Conservation (phyloP, 2,888 invertebrate species). For the Clistopyga incitator region DNA sequence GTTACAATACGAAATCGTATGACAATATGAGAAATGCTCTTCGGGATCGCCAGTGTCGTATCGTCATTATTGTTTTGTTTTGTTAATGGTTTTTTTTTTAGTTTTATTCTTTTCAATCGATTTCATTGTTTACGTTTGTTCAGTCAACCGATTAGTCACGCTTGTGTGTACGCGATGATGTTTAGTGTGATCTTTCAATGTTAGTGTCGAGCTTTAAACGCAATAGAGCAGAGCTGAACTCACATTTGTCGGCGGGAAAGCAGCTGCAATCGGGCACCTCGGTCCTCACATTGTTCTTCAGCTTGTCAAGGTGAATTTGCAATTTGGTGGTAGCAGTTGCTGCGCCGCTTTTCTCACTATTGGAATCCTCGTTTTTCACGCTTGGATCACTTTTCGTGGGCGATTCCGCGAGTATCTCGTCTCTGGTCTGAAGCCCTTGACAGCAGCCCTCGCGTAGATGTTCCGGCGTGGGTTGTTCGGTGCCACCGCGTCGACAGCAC, state of each 20-base stretch:
- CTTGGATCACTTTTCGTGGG: slow-evolving; percentile 78
- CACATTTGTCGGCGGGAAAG: slow-evolving; percentile 92
- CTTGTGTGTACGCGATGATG: slow-evolving; percentile 65
- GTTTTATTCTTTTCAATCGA: slow-evolving; percentile 32
- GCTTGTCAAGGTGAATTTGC: slow-evolving; percentile 87
- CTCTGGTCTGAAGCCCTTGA: slow-evolving; percentile 89
- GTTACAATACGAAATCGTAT: slow-evolving; percentile 10
- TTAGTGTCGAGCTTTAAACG: slow-evolving; percentile 80
- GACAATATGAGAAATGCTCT: slow-evolving; percentile 20
- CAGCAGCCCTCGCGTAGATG: slow-evolving; percentile 91
- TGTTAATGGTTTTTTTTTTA: not conserved
- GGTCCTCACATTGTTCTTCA: slow-evolving; percentile 89
- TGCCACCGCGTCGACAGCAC: slow-evolving; percentile 91
- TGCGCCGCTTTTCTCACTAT: slow-evolving; percentile 78
- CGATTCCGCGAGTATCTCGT: slow-evolving; percentile 88
- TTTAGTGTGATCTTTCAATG: slow-evolving; percentile 80
- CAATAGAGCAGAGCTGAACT: slow-evolving; percentile 79
- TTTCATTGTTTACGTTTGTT: slow-evolving; percentile 11
- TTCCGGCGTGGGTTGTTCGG: slow-evolving; percentile 90
- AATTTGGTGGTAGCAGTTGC: slow-evolving; percentile 85
- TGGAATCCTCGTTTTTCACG: slow-evolving; percentile 78
- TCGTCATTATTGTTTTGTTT: slow-evolving; percentile 9
- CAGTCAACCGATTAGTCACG: slow-evolving; percentile 25
- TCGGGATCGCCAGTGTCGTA: slow-evolving; percentile 26
- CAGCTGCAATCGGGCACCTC: slow-evolving; percentile 96